These are phyloP conservation scores for Diarsia brunnea DNA, from an alignment of 2,888 invertebrate genomes.

Conservation along the genomic window DNA sequence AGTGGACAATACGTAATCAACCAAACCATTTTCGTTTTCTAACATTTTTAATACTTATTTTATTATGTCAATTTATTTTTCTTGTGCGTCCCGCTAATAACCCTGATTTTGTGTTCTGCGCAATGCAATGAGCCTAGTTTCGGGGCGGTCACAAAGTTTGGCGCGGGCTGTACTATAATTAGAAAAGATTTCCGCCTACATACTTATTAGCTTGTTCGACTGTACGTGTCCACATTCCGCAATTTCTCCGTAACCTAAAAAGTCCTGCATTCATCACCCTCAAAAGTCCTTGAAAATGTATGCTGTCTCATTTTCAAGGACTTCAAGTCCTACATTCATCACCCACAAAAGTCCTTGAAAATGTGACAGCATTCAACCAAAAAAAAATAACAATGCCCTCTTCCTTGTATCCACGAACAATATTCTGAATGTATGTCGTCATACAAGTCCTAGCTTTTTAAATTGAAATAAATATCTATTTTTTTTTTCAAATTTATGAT, in stretches of 20 bases:
- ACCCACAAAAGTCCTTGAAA: not conserved
- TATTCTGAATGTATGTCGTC: constrained; percentile 16
- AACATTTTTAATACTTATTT: too few species aligned
- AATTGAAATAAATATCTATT: constrained; percentile 49
- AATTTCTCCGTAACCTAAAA: not conserved
- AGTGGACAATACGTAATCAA: too few species aligned
- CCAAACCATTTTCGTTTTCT: too few species aligned
- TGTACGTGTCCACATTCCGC: not conserved
- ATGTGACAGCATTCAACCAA: not conserved
- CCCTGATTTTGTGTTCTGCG: too few species aligned
- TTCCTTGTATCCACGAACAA: not conserved
- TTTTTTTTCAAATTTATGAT: constrained; percentile 43
- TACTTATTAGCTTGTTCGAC: too few species aligned
- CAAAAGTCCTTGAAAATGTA: not conserved
- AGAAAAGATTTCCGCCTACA: too few species aligned
- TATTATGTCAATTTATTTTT: too few species aligned
- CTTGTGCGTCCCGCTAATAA: too few species aligned
- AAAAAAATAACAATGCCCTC: not conserved
- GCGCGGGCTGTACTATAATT: too few species aligned
- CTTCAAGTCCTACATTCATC: not conserved
- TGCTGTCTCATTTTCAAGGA: too few species aligned
- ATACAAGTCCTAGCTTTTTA: constrained; percentile 31
- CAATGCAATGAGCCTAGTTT: too few species aligned
- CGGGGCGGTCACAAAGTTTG: too few species aligned
- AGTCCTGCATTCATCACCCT: not conserved